Percentiles rank a stretch among this genome's conserved stretches.
These are phyloP conservation scores for Gorsachius magnificus DNA, from an alignment of 2,797 vertebrate genomes.

Conservation along the genomic window DNA sequence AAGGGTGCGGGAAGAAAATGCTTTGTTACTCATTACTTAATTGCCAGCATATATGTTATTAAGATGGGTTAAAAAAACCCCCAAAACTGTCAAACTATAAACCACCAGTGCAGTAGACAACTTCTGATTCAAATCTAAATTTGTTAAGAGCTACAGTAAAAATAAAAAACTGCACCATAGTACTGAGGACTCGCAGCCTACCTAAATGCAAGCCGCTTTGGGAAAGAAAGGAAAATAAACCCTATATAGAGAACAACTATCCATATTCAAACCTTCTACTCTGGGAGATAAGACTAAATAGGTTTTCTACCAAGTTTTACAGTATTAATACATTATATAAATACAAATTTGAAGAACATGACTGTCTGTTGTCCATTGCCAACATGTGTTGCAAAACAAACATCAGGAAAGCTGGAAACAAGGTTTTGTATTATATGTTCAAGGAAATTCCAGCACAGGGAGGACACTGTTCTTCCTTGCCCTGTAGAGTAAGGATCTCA, in stretches of 20 bases:
- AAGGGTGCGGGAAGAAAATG: neutral
- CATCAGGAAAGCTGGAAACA: neutral
- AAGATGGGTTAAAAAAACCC: neutral
- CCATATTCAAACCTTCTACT: neutral
- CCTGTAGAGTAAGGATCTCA: neutral
- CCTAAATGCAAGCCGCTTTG: neutral
- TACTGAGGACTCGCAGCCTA: neutral
- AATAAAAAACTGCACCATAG: neutral
- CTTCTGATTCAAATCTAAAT: neutral
- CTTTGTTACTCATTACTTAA: neutral
- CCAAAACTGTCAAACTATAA: neutral
- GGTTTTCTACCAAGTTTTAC: neutral
- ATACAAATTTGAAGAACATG: neutral
- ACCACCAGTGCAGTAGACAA: neutral
- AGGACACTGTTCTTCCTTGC: neutral
- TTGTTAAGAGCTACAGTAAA: neutral
- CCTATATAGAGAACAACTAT: neutral
- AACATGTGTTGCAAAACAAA: neutral
- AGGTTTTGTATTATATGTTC: neutral
- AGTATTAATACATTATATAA: neutral
- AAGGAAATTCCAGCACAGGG: neutral
- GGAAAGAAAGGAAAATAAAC: neutral
- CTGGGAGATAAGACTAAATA: neutral
- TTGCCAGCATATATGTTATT: neutral
- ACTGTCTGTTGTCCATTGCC: neutral